Evolutionary conservation across 2,113 vertebrate genomes (phyloP).

Genomic region (Engraulis encrasicolus): DNA sequence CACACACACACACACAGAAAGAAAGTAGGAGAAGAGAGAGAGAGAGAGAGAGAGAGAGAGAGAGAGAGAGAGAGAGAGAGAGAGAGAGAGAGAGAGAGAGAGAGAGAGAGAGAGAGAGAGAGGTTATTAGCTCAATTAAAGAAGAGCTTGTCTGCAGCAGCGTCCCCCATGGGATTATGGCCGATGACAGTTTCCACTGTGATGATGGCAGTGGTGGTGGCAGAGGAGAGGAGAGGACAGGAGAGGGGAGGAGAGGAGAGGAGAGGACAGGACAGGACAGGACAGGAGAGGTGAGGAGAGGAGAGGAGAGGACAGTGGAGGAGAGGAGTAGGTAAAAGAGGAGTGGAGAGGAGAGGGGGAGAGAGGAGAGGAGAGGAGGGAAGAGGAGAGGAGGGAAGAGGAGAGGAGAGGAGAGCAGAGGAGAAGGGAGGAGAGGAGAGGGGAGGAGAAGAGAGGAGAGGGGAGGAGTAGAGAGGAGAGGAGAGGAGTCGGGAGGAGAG

Average conservation of each 20-base stretch:
- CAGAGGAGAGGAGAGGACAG: constrained; percentile 34
- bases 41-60: no score
- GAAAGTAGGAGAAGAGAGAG: no score
- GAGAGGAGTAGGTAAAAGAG: no score
- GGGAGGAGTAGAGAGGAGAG: constrained; percentile 24
- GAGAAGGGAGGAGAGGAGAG: constrained; percentile 23
- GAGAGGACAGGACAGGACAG: no score
- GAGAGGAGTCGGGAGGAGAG: constrained; percentile 25
- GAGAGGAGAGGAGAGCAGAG: constrained; percentile 25
- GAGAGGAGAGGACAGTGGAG: no score
- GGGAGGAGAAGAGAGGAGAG: constrained; percentile 24
- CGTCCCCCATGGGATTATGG: constrained; percentile 39
- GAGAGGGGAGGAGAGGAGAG: constrained; percentile 25
- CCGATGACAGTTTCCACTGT: constrained; percentile 36
- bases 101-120: no score
- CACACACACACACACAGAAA: no score
- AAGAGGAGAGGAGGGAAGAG: constrained; percentile 25
- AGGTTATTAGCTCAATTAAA: constrained; percentile 51
- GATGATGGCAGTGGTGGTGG: constrained; percentile 38
- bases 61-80: no score
- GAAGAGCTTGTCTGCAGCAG: constrained; percentile 27
- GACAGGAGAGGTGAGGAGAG: no score
- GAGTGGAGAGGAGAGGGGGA: constrained; percentile 23
- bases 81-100: no score
- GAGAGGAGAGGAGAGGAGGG: constrained; percentile 25